These are phyloP conservation scores for Spicauda simplicius DNA, from an alignment of 2,888 invertebrate genomes.

Conservation along the genomic window DNA sequence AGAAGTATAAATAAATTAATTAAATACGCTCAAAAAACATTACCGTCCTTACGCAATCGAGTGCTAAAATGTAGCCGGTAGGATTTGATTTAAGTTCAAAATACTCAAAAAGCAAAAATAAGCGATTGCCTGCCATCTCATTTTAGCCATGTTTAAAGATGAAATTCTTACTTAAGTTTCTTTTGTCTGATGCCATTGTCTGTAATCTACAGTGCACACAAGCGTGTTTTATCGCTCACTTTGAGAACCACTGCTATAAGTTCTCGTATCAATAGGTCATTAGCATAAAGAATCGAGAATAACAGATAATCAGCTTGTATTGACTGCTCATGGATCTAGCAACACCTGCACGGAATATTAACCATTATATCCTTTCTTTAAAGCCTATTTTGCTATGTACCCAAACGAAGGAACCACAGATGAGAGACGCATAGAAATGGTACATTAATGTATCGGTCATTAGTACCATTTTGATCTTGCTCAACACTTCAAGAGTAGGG, in stretches of 20 bases:
- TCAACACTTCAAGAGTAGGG: background rate
- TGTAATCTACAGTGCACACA: too few species aligned
- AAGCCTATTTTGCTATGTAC: conserved; percentile 7
- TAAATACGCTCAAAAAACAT: too few species aligned
- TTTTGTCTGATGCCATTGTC: too few species aligned
- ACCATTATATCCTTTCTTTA: background rate
- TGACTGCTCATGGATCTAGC: conserved; percentile 28
- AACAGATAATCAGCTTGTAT: conserved; percentile 38
- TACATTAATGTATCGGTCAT: background rate
- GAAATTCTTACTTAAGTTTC: too few species aligned
- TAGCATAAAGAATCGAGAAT: conserved; percentile 38
- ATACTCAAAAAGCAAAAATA: too few species aligned
- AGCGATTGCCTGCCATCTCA: too few species aligned
- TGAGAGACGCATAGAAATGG: conserved; percentile 4
- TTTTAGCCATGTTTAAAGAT: too few species aligned
- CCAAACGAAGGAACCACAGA: conserved; percentile 11
- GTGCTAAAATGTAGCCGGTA: too few species aligned
- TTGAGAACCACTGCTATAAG: conserved; percentile 1
- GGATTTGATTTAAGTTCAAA: too few species aligned
- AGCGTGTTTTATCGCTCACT: too few species aligned
- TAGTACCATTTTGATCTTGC: background rate
- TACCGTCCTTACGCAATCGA: too few species aligned
- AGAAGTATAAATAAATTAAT: too few species aligned
- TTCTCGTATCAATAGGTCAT: conserved; percentile 36
- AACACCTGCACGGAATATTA: background rate